A percentile compares a stretch with the other conserved stretches of the same genome.
phyloP scores from a whole-genome alignment of 2,888 invertebrate species.

The Oscheius myriophilus region DNA sequence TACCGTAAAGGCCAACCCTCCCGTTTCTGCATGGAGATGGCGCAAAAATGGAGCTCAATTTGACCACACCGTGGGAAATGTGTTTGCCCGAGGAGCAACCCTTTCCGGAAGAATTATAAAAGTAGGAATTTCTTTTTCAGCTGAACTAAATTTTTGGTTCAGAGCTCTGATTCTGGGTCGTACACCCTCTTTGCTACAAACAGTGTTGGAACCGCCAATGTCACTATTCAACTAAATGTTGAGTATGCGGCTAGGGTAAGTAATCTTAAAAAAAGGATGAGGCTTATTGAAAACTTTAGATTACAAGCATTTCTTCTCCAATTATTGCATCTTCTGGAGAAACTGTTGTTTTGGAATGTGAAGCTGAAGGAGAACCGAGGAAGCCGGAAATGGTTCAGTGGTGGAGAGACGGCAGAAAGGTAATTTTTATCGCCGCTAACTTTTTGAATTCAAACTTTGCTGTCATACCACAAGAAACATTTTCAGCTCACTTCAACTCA shows the following conservation, averaged over 20 bases:
- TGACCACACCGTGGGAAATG: conserved; percentile 61
- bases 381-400: conserved; percentile 64
- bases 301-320: conserved; percentile 62
- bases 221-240: conserved; percentile 62
- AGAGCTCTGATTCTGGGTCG: conserved; percentile 60
- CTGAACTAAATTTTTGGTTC: conserved; percentile 4
- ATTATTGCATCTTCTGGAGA: conserved; percentile 64
- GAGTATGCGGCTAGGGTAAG: conserved; percentile 62
- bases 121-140: conserved; percentile 4
- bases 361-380: conserved; percentile 65
- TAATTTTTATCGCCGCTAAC: conserved; percentile 3
- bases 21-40: conserved; percentile 62
- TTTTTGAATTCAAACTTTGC: not conserved
- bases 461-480: conserved; percentile 2
- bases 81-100: conserved; percentile 54
- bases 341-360: conserved; percentile 66
- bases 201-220: conserved; percentile 63
- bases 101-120: conserved; percentile 50
- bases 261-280: not conserved
- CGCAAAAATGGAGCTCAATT: conserved; percentile 64
- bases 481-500: conserved; percentile 15
- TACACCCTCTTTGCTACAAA: conserved; percentile 66
- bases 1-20: conserved; percentile 65
- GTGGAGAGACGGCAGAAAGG: conserved; percentile 52
- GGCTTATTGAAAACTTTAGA: conserved; percentile 29